Base-by-base conservation (phyloP, 2,888 invertebrate genomes). In the Amphipyra berbera region DNA sequence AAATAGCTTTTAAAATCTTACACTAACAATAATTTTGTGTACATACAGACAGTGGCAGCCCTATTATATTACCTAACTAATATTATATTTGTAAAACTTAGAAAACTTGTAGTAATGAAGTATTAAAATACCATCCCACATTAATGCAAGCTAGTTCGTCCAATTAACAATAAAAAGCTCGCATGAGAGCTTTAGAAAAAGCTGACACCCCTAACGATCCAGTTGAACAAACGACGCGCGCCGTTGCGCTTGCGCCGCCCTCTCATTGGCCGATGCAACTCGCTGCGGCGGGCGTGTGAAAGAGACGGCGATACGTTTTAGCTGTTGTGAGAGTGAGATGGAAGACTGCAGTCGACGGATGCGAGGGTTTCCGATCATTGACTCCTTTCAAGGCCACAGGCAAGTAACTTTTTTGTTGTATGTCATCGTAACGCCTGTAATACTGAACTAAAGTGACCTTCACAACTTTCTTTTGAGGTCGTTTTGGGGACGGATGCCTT, bases 361-460 rank as follows among this genome's bases (percentile, higher is more conserved):
- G 93, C 92, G 88, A 93, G 93, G 93, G 93, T 90, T 90, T 84
- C 90, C 93, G 94, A 92, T 88, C 94, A 90, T 93, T 95, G 94
- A 94, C 94, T 94, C 82, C 87, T 85, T 84, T 90, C 94, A 94
- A 95, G 94, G 94, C 93, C 93, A 92, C 82, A 83, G 80, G 71
- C 88, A 83, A 88, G 91, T 87, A 76, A 87, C 87, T 91, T 92
- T 92, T 92, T 91, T 76, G 85, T 92, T 84, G 82, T 84, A 85
- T 90, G 89, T 80, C 89, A 87, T 87, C 88, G 88, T 87, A 86
- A 88, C 85, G 87, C 84, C 87, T 87, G 92, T 91, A 91, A 89
- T 88, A 85, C 82, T 85, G 83, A 83, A 86, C 88, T 87, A 88
- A 85, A 88, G 78, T 90, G 92, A 92, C 92, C 92, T 93, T 91